Conservation (phyloP, 53 echinoderm and acorn worm species). For the Zoroaster sp. region DNA sequence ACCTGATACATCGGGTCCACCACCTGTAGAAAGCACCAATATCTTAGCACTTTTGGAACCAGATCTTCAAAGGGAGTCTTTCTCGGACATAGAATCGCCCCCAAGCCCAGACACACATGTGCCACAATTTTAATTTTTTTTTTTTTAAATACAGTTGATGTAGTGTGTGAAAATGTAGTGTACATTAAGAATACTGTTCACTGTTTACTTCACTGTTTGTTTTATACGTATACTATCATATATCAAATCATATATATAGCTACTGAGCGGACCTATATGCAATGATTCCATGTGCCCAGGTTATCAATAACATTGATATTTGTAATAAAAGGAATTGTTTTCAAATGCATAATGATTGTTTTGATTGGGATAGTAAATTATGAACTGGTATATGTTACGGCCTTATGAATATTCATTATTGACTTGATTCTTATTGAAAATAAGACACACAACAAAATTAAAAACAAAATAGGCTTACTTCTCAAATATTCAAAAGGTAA, state of each 20-base stretch:
- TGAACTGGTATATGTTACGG: too few relatives aligned
- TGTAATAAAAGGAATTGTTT: neutral
- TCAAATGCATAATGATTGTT: neutral
- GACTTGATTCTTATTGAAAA: too few relatives aligned
- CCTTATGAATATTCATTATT: too few relatives aligned
- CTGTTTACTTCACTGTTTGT: neutral
- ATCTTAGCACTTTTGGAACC: constrained; percentile 63
- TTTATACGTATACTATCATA: neutral
- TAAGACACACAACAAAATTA: too few relatives aligned
- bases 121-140: constrained; percentile 53
- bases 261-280: neutral
- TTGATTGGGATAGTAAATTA: too few relatives aligned
- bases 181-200: neutral
- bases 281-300: neutral
- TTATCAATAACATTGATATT: neutral
- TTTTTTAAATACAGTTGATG: neutral
- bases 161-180: neutral
- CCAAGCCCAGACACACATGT: constrained; percentile 73
- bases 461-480: too few relatives aligned
- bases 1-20: constrained; percentile 53
- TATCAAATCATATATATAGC: neutral
- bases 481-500: too few relatives aligned
- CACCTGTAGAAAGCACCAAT: constrained; percentile 76
- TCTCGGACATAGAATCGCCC: constrained; percentile 90
- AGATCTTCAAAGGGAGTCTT: constrained; percentile 44